A percentile compares a stretch with the other conserved stretches of the same genome.
phyloP scores from a whole-genome alignment of 2,797 vertebrate species.

The Sebastes variabilis region DNA sequence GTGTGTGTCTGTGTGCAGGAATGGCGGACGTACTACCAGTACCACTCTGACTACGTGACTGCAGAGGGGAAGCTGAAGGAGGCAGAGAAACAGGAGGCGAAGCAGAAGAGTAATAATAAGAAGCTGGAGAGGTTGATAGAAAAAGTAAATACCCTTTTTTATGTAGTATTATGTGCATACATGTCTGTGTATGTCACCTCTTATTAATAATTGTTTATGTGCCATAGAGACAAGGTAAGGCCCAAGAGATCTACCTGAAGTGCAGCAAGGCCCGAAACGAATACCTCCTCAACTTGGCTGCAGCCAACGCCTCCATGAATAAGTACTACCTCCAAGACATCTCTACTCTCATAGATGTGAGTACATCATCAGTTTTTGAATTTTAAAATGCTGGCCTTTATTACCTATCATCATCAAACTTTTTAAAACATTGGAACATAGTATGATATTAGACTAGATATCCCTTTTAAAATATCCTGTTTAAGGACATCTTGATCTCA shows the following conservation, averaged over 20 bases:
- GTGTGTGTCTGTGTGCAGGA: constrained; percentile 72
- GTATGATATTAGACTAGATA: neutral
- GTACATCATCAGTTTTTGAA: constrained; percentile 38
- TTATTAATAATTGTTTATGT: neutral
- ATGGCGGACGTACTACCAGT: constrained; percentile 87
- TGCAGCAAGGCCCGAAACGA: constrained; percentile 90
- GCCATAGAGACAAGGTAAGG: constrained; percentile 86
- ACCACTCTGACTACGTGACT: constrained; percentile 81
- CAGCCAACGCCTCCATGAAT: constrained; percentile 86
- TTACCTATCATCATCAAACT: too few species aligned
- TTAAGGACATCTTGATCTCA: neutral
- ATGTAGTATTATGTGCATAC: neutral
- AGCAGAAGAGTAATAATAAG: constrained; percentile 83
- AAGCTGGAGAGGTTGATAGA: constrained; percentile 89
- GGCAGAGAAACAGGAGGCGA: constrained; percentile 88
- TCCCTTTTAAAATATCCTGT: neutral
- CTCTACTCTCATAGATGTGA: constrained; percentile 87
- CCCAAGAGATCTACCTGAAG: constrained; percentile 86
- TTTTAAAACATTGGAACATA: neutral
- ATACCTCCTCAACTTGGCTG: constrained; percentile 89
- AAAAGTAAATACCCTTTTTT: constrained; percentile 79
- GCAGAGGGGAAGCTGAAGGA: constrained; percentile 90
- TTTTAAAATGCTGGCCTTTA: neutral
- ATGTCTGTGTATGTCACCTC: neutral
- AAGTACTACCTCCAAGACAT: constrained; percentile 89